Evolutionary conservation across 92 coral and sea anemone genomes (phyloP), one percentile per base, ranked within the genome.

Genomic region (Paramuricea clavata): DNA sequence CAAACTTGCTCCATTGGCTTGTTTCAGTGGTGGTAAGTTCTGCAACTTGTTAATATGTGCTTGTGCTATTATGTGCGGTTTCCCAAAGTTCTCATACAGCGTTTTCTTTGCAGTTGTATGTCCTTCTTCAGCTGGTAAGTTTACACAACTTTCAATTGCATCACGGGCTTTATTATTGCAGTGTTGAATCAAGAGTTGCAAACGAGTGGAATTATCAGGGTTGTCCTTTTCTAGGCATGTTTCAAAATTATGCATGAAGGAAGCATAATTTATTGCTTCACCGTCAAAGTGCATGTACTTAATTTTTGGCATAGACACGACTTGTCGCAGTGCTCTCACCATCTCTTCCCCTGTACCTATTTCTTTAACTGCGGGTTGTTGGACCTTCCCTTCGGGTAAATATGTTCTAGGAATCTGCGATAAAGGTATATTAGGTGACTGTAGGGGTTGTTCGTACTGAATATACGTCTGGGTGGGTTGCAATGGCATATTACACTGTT

Each of bases 271-370:
- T 5, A 61, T 30, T 6, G 92, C 92, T 44, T 89, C 59, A 25
- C 90, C 95, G 47, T 89, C 87, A 54, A 89, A 92, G 23, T 78
- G 61, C 87, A 93, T 81, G 70, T 88, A 88, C 27, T 93, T 93
- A 30, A 90, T 71, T 56, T 71, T 85, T 15, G 92, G 95, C 0
- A 84, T 69, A 25, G 78, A 21, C 10, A 89, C 86, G 26, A 86
- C 90, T 70, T 89, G 92, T 16, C 72, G 49, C 60, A 92, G 82
- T 16, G 52, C 77, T 32, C 77, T 49, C 0, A 70, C 52, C 77
- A 70, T 36, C 19, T 70, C 77, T 36, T 70, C 49, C 3, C 77
- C 77, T n/a, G n/a, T n/a, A n/a, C n/a, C n/a, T n/a, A n/a, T n/a
- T n/a, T n/a, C n/a, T n/a, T n/a, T n/a, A n/a, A n/a, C n/a, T n/a